These are phyloP conservation scores for Harpagoxenus sublaevis DNA, from an alignment of 2,888 invertebrate genomes.

Conservation along the genomic window DNA sequence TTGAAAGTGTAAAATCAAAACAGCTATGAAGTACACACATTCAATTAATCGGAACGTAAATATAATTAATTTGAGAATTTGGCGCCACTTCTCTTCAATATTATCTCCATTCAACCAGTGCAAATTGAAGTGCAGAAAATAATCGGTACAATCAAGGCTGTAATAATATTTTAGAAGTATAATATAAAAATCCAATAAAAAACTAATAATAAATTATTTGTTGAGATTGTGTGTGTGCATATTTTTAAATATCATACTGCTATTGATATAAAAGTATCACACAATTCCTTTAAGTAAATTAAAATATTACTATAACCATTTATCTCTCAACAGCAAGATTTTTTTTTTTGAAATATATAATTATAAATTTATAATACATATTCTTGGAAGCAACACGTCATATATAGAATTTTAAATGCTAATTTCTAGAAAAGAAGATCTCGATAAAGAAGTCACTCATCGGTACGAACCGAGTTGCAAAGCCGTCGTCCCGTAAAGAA, in stretches of 20 bases:
- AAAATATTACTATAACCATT: not conserved
- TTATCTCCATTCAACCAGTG: not conserved
- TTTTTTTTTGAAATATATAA: not conserved
- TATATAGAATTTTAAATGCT: slow-evolving; percentile 16
- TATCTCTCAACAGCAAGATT: not conserved
- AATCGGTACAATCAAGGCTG: not conserved
- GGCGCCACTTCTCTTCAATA: not conserved
- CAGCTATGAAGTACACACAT: not conserved
- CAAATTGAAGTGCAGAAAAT: not conserved
- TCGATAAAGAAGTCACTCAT: slow-evolving; percentile 66
- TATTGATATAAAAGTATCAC: not conserved
- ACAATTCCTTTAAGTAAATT: not conserved
- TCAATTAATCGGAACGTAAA: not conserved
- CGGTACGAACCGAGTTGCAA: slow-evolving; percentile 15
- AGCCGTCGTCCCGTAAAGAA: slow-evolving; percentile 49
- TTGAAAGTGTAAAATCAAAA: not conserved
- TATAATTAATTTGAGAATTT: not conserved
- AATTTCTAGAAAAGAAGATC: slow-evolving; percentile 48
- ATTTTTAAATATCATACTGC: not conserved
- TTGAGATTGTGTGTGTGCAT: too few species aligned
- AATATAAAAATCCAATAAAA: too few species aligned
- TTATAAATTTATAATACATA: not conserved
- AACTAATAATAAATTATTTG: not conserved
- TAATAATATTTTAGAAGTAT: not conserved
- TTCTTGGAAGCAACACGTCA: slow-evolving; percentile 45